phyloP scores from a whole-genome alignment of 2,888 invertebrate genomes.

The Plagiodera versicolora region DNA sequence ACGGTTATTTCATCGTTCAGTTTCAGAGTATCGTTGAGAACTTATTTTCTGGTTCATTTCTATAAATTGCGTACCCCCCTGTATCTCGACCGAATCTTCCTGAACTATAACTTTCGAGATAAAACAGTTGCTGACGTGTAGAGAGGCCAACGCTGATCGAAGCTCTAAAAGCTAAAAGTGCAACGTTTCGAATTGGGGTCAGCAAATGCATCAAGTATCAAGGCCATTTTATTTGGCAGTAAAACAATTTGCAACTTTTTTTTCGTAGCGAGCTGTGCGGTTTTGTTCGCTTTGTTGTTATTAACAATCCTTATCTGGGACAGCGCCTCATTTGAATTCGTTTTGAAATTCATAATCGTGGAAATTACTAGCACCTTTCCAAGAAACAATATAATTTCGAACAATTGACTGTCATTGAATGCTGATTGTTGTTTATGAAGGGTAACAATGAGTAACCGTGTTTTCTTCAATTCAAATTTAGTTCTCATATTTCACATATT shows the following conservation, averaged over 20 bases:
- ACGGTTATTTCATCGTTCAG: too few relatives aligned
- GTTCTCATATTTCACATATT: too few relatives aligned
- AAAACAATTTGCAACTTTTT: constrained; percentile 28
- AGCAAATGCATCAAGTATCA: constrained; percentile 52
- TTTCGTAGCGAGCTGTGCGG: constrained; percentile 22
- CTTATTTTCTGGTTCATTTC: too few relatives aligned
- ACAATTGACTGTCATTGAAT: too few relatives aligned
- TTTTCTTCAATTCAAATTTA: too few relatives aligned
- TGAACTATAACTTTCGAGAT: not conserved
- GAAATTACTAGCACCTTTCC: constrained; percentile 12
- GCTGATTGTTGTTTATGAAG: not conserved
- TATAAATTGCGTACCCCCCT: too few relatives aligned
- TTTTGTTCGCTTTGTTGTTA: constrained; percentile 19
- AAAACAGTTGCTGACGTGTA: constrained; percentile 18
- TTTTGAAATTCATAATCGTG: not conserved
- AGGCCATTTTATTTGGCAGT: constrained; percentile 50
- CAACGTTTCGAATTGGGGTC: constrained; percentile 55
- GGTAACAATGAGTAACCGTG: too few relatives aligned
- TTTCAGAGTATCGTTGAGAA: too few relatives aligned
- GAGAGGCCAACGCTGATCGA: constrained; percentile 14
- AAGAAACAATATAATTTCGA: constrained; percentile 5
- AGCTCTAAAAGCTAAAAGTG: constrained; percentile 51
- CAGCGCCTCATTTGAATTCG: constrained; percentile 9
- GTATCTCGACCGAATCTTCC: too few relatives aligned
- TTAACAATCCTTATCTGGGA: constrained; percentile 18